phyloP scores from a whole-genome alignment of 2,888 invertebrate species.

The Dorcus parallelipipedus region DNA sequence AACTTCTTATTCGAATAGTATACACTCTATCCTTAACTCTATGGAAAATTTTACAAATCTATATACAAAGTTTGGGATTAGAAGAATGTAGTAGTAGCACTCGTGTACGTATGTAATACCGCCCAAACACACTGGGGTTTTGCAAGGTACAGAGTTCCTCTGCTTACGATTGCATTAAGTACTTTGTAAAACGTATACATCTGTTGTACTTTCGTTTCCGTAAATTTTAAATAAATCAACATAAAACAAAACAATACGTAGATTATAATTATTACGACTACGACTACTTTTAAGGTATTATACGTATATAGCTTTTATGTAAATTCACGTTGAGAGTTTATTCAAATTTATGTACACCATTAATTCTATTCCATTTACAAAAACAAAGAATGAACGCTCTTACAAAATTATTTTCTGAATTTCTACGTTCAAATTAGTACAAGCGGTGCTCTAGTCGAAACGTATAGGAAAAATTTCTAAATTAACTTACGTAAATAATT shows the following conservation, averaged over 20 bases:
- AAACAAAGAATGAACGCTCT: conserved; percentile 1
- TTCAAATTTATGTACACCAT: conserved; percentile 15
- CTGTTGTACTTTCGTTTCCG: conserved; percentile 48
- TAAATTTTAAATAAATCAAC: conserved; percentile 20
- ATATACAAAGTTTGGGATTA: conserved; percentile 38
- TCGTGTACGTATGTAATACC: conserved; percentile 4
- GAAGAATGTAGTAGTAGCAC: conserved; percentile 21
- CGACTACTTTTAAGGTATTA: conserved; percentile 35
- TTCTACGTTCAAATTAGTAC: conserved; percentile 34
- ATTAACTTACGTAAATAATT: conserved; percentile 18
- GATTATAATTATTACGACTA: conserved; percentile 21
- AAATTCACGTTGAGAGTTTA: conserved; percentile 47
- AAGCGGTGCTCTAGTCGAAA: conserved; percentile 40
- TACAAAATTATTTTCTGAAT: conserved; percentile 16
- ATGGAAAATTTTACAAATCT: conserved; percentile 46
- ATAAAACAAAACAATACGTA: conserved; percentile 18
- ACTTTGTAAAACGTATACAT: conserved; percentile 45
- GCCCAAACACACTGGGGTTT: conserved; percentile 45
- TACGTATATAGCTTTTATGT: conserved; percentile 37
- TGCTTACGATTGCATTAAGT: conserved; percentile 28
- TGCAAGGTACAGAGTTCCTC: conserved; percentile 47
- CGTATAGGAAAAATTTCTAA: conserved; percentile 4
- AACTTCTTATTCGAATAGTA: conserved; percentile 40
- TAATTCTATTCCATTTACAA: conserved; percentile 11
- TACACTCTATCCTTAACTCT: conserved; percentile 50